phyloP scores from a whole-genome alignment of 2,113 vertebrate genomes.

The Crotophaga sulcirostris region DNA sequence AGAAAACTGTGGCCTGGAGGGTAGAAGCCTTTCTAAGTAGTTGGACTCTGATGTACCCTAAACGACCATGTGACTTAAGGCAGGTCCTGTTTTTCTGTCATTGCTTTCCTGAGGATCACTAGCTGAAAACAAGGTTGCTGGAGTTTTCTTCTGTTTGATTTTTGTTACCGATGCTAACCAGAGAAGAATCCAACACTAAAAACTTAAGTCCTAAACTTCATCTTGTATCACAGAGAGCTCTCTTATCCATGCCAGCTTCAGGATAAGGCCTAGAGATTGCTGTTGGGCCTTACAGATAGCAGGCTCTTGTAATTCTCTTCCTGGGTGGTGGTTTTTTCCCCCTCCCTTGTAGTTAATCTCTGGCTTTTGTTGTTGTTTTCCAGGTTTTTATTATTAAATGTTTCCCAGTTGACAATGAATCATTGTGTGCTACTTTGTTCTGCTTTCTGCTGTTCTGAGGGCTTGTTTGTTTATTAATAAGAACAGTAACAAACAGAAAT shows the following conservation, averaged over 20 bases:
- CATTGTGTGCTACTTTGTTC: not conserved
- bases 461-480: slow-evolving; percentile 40
- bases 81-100: not conserved
- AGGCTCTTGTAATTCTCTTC: not conserved
- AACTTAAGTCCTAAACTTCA: not conserved
- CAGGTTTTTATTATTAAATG: not conserved
- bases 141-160: not conserved
- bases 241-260: not conserved
- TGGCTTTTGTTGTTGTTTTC: not conserved
- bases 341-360: not conserved
- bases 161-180: not conserved
- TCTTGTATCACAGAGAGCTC: not conserved
- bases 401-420: not conserved
- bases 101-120: not conserved
- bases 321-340: not conserved
- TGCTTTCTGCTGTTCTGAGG: not conserved
- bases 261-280: not conserved
- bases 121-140: not conserved
- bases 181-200: not conserved
- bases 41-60: not conserved
- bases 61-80: not conserved
- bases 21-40: not conserved
- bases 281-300: not conserved
- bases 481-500: not conserved
- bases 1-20: not conserved